Evolutionary conservation across 2,797 vertebrate species (phyloP), one percentile per base, ranked within the genome.

Genomic region (Lutjanus argentimaculatus): DNA sequence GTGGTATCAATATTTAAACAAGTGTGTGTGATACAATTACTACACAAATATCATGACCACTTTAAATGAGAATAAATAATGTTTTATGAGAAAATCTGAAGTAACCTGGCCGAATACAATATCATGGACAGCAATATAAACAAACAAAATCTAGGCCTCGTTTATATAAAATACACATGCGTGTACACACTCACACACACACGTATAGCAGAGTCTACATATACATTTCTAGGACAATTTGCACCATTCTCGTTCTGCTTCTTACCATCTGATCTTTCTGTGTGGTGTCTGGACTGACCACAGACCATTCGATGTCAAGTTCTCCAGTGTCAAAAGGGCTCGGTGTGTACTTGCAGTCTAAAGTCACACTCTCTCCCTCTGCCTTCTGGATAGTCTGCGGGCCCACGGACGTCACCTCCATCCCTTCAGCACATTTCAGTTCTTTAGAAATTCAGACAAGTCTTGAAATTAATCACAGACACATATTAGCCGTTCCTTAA

Each of bases 231-330:
- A 3, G 8, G 13, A 21, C 8, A 3, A 48, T 36, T 19, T 45
- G 10, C 12, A 19, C 3, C 4, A 15, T 21, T 68, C 8, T 40
- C 4, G 30, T 21, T 65, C 46, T 25, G 40, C 17, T 17, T 75
- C 97, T 96, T 88, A 98, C 97, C 95, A 97, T 95, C 0, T 95
- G 95, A 89, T 97, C 96, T 1, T 96, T 96, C 66, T 94, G 83
- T 0, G 96, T 92, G 0, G 94, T 93, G 75, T 98, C 97, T 0
- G 96, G 96, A n/a, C 95, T 96, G 93, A 98, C 84, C 73, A 96
- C 88, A 56, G 95, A 96, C 97, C 98, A 99, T 67, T 98, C 97
- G 0, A 98, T 98, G 79, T 97, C 97, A 62, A 98, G 91, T 5
- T 95, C 95, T 14, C 98, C 97, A 0, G 87, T 92, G 76, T 98